phyloP scores from a whole-genome alignment of 2,888 invertebrate species.

The Labia minor region DNA sequence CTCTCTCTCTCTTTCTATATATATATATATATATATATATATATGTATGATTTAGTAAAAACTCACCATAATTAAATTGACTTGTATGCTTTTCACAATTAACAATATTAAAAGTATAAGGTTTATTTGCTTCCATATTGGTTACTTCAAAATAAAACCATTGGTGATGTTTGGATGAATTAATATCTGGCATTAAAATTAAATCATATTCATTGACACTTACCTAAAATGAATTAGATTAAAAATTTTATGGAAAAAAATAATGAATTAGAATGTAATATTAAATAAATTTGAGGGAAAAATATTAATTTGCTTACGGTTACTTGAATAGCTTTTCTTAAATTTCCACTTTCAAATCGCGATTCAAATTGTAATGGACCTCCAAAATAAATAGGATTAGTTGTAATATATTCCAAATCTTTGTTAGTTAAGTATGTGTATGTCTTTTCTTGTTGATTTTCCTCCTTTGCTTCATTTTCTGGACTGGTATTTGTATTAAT shows the following conservation, averaged over 20 bases:
- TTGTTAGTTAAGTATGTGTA: background rate
- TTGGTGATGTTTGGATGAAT: conserved; percentile 65
- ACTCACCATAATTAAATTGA: conserved; percentile 65
- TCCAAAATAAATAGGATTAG: background rate
- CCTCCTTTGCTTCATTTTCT: background rate
- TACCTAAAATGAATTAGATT: background rate
- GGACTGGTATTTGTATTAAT: conserved; percentile 25
- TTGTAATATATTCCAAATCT: conserved; percentile 19
- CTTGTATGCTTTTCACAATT: conserved; percentile 80
- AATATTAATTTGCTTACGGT: conserved; percentile 23
- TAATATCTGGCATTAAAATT: conserved; percentile 70
- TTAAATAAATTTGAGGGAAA: too few species aligned
- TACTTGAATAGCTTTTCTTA: conserved; percentile 71
- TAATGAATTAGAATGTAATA: conserved; percentile 17
- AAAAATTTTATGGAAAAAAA: background rate
- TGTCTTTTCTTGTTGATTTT: background rate
- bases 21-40: too few species aligned
- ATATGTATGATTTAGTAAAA: too few species aligned
- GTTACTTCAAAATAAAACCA: conserved; percentile 87
- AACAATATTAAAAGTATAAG: conserved; percentile 74
- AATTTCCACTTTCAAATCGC: conserved; percentile 76
- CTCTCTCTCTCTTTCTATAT: too few species aligned
- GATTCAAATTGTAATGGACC: conserved; percentile 59
- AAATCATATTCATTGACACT: conserved; percentile 64
- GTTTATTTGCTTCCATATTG: conserved; percentile 55